Evolutionary conservation across 2,888 invertebrate species (phyloP), one percentile per base, ranked within the genome.

Genomic region (Torymus tubicola): DNA sequence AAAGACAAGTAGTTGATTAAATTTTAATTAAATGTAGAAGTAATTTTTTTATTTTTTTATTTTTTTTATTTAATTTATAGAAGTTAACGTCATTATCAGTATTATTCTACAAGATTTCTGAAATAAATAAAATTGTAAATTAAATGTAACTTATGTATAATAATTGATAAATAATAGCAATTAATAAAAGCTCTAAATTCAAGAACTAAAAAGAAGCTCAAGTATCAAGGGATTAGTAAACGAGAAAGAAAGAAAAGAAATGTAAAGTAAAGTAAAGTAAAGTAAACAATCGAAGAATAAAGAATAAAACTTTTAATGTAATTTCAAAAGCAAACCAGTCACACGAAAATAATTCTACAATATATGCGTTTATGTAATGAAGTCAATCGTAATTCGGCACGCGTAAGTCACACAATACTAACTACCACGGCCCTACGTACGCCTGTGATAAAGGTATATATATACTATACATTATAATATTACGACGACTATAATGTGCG

Each of bases 321-420:
- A 24, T 24, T 24, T 24, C 24, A 63, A 53, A 16, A 70, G 53
- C 69, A n/a, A 74, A 18, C 21, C 79, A 74, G 50, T 64, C 79
- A 68, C 58, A 58, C 58, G 50, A 79, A 64, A 79, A 69, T 72
- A 78, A 64, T 52, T 63, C 57, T 69, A 70, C 70, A 63, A 57
- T 42, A 52, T 71, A 53, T 52, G 57, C 55, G 12, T 68, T 12
- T 14, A 10, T 42, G 11, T 18, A 50, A 3, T 57, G 5, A 24
- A 24, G 24, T 60, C 60, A 68, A 24, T 68, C 42, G 42, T 16
- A 75, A 16, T 52, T 63, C 76, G 16, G 24, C 2, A 64, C 31
- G 61, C 74, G 69, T 31, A 58, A 63, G 14, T 57, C 53, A 53
- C 65, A 61, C 24, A 58, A 58, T 64, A 52, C 63, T 60, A 55